Percentiles rank a stretch among this genome's conserved stretches.
Evolutionary conservation across 2,797 vertebrate species (phyloP).

Genomic region (Tangara arthus): DNA sequence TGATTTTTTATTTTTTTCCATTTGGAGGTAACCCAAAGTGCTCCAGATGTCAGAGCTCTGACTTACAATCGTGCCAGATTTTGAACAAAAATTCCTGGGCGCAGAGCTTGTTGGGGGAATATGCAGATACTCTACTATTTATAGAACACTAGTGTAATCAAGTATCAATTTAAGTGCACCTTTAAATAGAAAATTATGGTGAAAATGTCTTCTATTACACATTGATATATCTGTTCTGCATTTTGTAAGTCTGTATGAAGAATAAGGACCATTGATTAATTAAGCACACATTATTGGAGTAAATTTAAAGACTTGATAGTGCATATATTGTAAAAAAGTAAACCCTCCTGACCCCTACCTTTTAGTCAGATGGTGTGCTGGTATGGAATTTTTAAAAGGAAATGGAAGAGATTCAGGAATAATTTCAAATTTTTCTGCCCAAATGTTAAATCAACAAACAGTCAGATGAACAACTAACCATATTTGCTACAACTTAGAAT

Average conservation of each 20-base stretch:
- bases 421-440: background rate
- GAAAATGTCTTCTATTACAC: background rate
- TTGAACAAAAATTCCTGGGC: background rate
- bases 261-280: background rate
- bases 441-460: background rate
- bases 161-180: background rate
- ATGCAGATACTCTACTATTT: background rate
- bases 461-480: background rate
- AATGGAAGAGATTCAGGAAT: background rate
- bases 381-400: background rate
- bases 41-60: conserved; percentile 19
- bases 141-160: background rate
- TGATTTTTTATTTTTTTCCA: background rate
- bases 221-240: background rate
- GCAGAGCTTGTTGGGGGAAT: background rate
- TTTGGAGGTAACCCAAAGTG: background rate
- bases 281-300: background rate
- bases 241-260: background rate
- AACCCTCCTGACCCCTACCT: background rate
- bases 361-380: background rate
- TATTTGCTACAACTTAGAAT: background rate
- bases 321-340: background rate
- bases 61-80: background rate
- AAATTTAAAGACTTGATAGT: background rate
- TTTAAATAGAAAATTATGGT: background rate